Percentiles rank a stretch among this genome's conserved stretches.
These are phyloP conservation scores for Hystrix cristata DNA, from an alignment of 2,113 vertebrate species.

Conservation along the genomic window DNA sequence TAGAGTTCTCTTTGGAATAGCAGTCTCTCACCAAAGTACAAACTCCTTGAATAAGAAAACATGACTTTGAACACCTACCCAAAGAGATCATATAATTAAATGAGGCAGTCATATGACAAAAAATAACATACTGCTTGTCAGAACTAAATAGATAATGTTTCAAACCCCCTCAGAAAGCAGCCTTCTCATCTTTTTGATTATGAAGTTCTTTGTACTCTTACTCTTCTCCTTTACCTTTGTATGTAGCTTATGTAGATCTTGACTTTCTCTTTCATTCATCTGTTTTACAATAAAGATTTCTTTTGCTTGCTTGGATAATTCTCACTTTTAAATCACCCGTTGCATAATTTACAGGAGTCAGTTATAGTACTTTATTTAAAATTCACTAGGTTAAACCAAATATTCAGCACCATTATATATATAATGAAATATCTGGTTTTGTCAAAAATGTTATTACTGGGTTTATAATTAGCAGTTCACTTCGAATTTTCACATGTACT, in stretches of 20 bases:
- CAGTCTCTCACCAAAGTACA: neutral
- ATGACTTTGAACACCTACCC: slow-evolving; percentile 48
- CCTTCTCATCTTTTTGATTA: slow-evolving; percentile 57
- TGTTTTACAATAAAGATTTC: slow-evolving; percentile 40
- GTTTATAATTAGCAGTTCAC: slow-evolving; percentile 45
- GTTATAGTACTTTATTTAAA: slow-evolving; percentile 6
- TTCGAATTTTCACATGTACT: neutral
- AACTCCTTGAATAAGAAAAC: slow-evolving; percentile 44
- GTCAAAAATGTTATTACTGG: slow-evolving; percentile 15
- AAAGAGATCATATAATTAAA: slow-evolving; percentile 43
- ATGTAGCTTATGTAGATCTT: neutral
- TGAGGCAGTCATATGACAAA: neutral
- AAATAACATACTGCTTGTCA: slow-evolving; percentile 39
- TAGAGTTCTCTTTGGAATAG: slow-evolving; percentile 52
- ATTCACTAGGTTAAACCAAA: slow-evolving; percentile 22
- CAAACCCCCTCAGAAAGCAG: slow-evolving; percentile 15
- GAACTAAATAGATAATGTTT: slow-evolving; percentile 50
- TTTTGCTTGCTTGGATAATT: slow-evolving; percentile 48
- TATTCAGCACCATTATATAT: neutral
- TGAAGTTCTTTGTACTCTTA: neutral
- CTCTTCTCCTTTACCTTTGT: slow-evolving; percentile 30
- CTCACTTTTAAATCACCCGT: slow-evolving; percentile 56
- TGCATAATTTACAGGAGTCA: slow-evolving; percentile 32
- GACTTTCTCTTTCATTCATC: slow-evolving; percentile 9
- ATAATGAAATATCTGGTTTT: slow-evolving; percentile 52